phyloP scores from a whole-genome alignment of 2,888 invertebrate species.

The Epistrophe eligans region DNA sequence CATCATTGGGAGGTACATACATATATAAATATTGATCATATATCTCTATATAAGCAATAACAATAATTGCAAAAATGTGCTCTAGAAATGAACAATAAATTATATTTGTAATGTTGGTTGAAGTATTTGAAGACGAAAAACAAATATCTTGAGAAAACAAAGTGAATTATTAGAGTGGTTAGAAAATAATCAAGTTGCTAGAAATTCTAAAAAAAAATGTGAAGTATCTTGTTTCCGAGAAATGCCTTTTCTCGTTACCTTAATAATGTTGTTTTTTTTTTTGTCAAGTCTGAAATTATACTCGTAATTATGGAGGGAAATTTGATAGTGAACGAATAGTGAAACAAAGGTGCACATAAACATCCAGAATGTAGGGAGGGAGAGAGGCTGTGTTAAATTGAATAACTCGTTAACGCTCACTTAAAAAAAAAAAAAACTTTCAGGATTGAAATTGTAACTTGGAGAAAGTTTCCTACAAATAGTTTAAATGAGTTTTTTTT shows the following conservation, averaged over 20 bases:
- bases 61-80: constrained; percentile 18
- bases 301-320: background rate
- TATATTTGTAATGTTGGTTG: background rate
- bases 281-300: background rate
- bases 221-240: background rate
- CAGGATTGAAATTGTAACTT: no score
- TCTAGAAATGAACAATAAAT: constrained; percentile 2
- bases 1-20: background rate
- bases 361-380: background rate
- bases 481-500: no score
- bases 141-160: background rate
- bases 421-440: background rate
- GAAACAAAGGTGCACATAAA: background rate
- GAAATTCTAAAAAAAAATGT: background rate
- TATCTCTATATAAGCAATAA: background rate
- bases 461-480: no score
- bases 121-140: background rate
- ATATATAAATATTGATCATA: background rate
- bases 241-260: background rate
- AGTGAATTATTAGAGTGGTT: background rate
- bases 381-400: background rate
- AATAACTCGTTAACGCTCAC: background rate
- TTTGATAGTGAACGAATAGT: background rate
- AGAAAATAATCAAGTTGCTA: background rate
- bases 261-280: background rate